phyloP scores from a whole-genome alignment of 2,113 vertebrate species.

The Mus pahari region DNA sequence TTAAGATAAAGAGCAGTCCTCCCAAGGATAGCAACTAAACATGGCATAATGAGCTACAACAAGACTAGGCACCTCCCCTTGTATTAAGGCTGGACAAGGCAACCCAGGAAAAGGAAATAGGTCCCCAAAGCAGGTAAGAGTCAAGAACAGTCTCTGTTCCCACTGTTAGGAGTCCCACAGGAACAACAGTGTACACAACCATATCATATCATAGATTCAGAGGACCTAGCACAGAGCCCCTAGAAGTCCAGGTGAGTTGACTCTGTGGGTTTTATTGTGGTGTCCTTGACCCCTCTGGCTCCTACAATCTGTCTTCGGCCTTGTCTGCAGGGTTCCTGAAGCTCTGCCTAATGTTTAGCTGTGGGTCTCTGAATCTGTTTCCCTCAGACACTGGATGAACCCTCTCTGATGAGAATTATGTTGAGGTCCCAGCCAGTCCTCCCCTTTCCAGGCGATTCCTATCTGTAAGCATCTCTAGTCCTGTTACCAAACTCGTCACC shows the following conservation, averaged over 20 bases:
- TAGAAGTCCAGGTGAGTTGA: no score
- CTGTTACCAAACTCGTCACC: background rate
- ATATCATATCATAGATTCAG: no score
- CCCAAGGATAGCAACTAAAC: background rate
- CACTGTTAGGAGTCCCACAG: no score
- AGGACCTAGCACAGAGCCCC: no score
- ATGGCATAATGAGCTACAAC: background rate
- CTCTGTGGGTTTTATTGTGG: no score
- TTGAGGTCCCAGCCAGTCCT: background rate
- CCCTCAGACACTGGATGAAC: background rate
- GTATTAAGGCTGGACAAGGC: background rate
- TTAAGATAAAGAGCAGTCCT: background rate
- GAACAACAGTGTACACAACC: no score
- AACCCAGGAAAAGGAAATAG: background rate
- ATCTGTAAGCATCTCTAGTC: background rate
- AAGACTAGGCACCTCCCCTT: background rate
- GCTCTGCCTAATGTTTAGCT: no score
- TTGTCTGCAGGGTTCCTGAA: no score
- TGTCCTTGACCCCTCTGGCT: no score
- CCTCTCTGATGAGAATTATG: background rate
- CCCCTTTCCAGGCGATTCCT: background rate
- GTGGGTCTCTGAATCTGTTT: background rate
- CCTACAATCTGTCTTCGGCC: no score
- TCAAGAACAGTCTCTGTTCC: no score
- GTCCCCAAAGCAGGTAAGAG: background rate